Evolutionary conservation across 1,140 invertebrate genomes (phyloP), one percentile per base, ranked within the genome.

Genomic region (Hyphantria cunea): DNA sequence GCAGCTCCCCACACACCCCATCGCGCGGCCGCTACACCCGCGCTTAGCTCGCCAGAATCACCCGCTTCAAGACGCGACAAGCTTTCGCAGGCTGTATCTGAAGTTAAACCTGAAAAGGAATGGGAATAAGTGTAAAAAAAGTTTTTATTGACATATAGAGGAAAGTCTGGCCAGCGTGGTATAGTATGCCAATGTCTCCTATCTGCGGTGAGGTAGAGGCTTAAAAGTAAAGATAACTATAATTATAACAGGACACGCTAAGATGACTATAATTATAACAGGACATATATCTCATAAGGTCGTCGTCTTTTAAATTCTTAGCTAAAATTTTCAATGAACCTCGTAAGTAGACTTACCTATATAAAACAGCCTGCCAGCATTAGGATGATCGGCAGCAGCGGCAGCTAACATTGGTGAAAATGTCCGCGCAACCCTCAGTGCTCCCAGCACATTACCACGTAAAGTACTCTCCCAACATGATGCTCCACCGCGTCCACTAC

Each of bases 381-480:
- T 72, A 2, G 83, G 80, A 45, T 90, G 87, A 51, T 88, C 84
- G 0, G 79, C 65, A 3, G 92, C 90, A 9, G 92, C 89, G 12
- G 91, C 92, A 5, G 89, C 84, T 1, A 92, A 80, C 45, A 96
- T 89, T 0, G 95, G 94, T 55, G 95, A 93, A 86, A 96, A 96
- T 3, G 95, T 94, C 54, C 95, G 91, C 6, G 95, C 94, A 10
- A 95, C 93, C 32, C 95, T 92, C 61, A 96, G 83, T 10, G 95
- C 94, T 0, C 95, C 95, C 6, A 96, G 89, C 37, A 96, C 93
- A 75, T 96, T 96, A 42, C 94, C 94, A 61, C 94, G 93, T 1
- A 96, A 86, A 89, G 96, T 95, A 10, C 93, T 92, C 77, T 96
- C 95, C 95, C 95, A 96, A 73, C 95, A 94, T 0, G 93, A 87